A percentile compares a stretch with the other conserved stretches of the same genome.
These are phyloP conservation scores for Philopotamus ludificatus DNA, from an alignment of 1,140 invertebrate genomes.

Conservation along the genomic window DNA sequence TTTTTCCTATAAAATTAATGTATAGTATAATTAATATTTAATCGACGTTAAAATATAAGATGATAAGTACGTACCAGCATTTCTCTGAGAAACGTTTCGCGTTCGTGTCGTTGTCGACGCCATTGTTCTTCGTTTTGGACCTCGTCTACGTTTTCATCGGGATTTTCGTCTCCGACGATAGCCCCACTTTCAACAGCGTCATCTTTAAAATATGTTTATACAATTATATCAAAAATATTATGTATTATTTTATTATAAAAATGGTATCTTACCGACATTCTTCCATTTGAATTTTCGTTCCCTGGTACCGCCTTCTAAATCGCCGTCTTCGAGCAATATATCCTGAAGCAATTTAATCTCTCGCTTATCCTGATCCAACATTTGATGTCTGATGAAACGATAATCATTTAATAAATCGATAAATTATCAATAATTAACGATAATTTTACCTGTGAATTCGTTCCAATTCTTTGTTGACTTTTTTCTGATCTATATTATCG, in stretches of 20 bases:
- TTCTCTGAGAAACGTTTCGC: conserved; percentile 65
- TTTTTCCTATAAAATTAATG: conserved; percentile 33
- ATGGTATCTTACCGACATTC: conserved; percentile 61
- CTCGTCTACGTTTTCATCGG: conserved; percentile 58
- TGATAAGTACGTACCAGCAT: conserved; percentile 43
- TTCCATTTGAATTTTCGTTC: conserved; percentile 80
- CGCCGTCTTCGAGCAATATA: conserved; percentile 82
- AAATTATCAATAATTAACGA: not conserved
- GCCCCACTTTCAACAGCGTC: conserved; percentile 31
- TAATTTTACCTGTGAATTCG: conserved; percentile 59
- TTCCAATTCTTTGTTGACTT: conserved; percentile 65
- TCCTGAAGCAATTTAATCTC: conserved; percentile 78
- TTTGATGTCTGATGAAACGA: conserved; percentile 58
- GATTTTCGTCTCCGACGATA: conserved; percentile 47
- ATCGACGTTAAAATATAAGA: not conserved
- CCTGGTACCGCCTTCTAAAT: conserved; percentile 72
- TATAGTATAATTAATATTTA: not conserved
- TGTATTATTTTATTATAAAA: not conserved
- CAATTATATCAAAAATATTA: not conserved
- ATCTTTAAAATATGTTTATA: conserved; percentile 15
- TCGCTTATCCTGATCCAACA: conserved; percentile 79
- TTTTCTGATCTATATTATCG: conserved; percentile 71
- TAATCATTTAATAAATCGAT: not conserved
- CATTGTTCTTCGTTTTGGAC: conserved; percentile 68
- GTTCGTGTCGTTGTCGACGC: conserved; percentile 65